These are phyloP conservation scores for Schizothorax lantsangensis DNA, from an alignment of 2,797 vertebrate genomes.

Conservation along the genomic window DNA sequence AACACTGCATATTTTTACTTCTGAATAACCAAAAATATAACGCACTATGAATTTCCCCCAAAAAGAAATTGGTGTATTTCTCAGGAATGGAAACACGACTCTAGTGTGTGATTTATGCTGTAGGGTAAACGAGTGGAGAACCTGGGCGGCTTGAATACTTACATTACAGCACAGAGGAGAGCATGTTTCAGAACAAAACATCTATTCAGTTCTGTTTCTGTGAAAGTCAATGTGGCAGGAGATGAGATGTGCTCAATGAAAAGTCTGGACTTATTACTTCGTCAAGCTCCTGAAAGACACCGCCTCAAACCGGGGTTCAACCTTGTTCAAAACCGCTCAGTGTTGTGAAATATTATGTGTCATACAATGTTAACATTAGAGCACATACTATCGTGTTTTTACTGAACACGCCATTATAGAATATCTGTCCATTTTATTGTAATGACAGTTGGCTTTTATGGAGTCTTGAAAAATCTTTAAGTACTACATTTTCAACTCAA, in stretches of 20 bases:
- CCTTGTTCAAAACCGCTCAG: neutral
- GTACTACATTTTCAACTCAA: neutral
- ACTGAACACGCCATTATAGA: neutral
- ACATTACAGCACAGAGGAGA: conserved; percentile 28
- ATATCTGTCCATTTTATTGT: neutral
- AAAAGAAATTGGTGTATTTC: neutral
- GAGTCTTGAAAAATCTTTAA: conserved; percentile 7
- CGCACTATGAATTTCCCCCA: neutral
- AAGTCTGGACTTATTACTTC: conserved; percentile 12
- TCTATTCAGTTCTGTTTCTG: conserved; percentile 38
- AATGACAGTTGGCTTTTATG: neutral
- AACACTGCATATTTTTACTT: neutral
- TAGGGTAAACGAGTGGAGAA: conserved; percentile 29
- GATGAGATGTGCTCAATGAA: conserved; percentile 12
- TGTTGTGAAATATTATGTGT: neutral
- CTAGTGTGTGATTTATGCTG: conserved; percentile 34
- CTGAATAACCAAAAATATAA: neutral
- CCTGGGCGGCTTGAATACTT: conserved; percentile 17
- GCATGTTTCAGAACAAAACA: conserved; percentile 27
- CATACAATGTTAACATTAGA: neutral
- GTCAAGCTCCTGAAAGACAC: conserved; percentile 17
- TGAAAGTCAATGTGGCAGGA: neutral
- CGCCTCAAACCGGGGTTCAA: neutral
- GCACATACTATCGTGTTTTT: neutral
- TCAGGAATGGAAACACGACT: conserved; percentile 30